Conservation (phyloP, 2,113 vertebrate species). For the Eurypyga helias region DNA sequence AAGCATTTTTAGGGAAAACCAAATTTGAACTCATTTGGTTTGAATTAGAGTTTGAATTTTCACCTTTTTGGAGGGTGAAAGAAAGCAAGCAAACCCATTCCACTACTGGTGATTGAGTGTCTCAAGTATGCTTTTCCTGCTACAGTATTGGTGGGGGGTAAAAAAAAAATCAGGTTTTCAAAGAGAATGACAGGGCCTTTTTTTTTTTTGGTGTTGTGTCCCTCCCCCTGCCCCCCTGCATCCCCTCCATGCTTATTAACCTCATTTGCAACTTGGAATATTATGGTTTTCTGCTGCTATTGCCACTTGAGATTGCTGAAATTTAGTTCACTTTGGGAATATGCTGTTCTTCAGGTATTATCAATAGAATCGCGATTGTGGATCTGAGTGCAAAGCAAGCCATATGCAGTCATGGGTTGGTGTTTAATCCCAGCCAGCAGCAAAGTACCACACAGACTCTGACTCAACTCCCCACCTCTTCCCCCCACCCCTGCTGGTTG, state of each 20-base stretch:
- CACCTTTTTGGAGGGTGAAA: background rate
- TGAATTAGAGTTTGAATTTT: background rate
- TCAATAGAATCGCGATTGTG: background rate
- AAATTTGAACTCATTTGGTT: background rate
- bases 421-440: too few relatives aligned
- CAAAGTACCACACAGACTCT: too few relatives aligned
- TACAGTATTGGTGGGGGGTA: background rate
- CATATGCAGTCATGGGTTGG: background rate
- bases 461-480: too few relatives aligned
- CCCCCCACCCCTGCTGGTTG: too few relatives aligned
- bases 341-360: background rate
- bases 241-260: background rate
- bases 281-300: background rate
- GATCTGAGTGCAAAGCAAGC: background rate
- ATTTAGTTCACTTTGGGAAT: background rate
- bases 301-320: background rate
- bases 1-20: background rate
- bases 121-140: background rate
- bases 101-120: background rate
- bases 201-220: background rate
- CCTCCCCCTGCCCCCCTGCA: background rate
- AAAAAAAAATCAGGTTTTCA: background rate
- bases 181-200: background rate
- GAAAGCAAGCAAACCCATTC: background rate
- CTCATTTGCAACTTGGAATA: background rate